phyloP scores from a whole-genome alignment of 2,797 vertebrate species.

The Peromyscus nudipes region DNA sequence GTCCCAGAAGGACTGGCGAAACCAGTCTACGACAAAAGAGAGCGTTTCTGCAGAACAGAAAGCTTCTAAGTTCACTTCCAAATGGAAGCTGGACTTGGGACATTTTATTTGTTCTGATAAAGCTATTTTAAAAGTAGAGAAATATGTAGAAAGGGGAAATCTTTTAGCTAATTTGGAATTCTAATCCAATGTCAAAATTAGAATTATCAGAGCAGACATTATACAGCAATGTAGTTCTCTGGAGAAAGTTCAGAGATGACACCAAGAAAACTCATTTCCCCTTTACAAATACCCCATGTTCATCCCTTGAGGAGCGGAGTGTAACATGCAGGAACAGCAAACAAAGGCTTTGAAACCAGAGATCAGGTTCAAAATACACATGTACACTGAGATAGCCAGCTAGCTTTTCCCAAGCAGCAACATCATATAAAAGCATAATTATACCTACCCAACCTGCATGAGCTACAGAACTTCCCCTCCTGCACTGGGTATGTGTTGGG shows the following conservation, averaged over 20 bases:
- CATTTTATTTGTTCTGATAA: background rate
- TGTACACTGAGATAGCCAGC: background rate
- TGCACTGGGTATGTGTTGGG: background rate
- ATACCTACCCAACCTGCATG: background rate
- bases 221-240: background rate
- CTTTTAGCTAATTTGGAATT: constrained; percentile 28
- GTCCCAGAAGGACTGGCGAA: background rate
- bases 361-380: background rate
- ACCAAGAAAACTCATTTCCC: background rate
- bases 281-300: background rate
- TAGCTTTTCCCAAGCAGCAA: constrained; percentile 24
- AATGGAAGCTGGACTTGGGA: background rate
- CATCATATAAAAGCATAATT: background rate
- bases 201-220: background rate
- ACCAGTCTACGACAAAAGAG: background rate
- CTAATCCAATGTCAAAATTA: background rate
- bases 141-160: background rate
- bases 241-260: constrained; percentile 22
- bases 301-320: background rate
- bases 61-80: constrained; percentile 14
- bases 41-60: background rate
- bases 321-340: background rate
- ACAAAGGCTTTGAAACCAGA: background rate
- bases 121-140: constrained; percentile 48
- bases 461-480: background rate